These are phyloP conservation scores for Eutolmus rufibarbis DNA, from an alignment of 2,888 invertebrate genomes.

Conservation along the genomic window DNA sequence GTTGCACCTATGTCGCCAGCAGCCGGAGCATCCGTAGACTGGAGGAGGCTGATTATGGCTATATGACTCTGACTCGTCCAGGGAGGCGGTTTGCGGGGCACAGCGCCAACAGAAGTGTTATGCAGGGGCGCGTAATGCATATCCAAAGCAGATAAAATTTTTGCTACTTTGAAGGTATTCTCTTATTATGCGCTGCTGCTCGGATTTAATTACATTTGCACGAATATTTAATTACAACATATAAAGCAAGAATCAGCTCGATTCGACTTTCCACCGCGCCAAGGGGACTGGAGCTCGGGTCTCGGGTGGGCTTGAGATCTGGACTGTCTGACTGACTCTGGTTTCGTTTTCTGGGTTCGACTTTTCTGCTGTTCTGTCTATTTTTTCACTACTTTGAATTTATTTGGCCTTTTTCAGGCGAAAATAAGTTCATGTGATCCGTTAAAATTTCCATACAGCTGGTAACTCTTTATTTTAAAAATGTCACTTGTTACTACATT, in stretches of 20 bases:
- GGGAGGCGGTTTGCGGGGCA: not conserved
- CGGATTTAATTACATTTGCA: constrained; percentile 44
- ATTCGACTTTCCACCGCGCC: constrained; percentile 25
- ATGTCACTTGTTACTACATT: not conserved
- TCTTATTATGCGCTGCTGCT: constrained; percentile 2
- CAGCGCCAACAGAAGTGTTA: not conserved
- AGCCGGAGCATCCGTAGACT: not conserved
- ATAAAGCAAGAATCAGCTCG: constrained; percentile 27
- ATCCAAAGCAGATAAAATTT: constrained; percentile 20
- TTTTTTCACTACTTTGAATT: not conserved
- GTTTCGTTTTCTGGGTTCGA: not conserved
- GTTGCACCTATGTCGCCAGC: not conserved
- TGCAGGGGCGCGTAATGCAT: constrained; percentile 37
- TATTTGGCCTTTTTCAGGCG: not conserved
- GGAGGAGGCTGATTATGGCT: not conserved
- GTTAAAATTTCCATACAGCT: not conserved
- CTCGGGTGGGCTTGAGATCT: not conserved
- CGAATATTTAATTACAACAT: constrained; percentile 44
- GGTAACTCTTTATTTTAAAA: not conserved
- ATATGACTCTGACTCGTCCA: not conserved
- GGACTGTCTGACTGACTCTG: not conserved
- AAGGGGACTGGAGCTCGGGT: not conserved
- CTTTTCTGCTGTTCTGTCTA: not conserved
- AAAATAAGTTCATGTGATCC: not conserved
- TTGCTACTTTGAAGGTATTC: constrained; percentile 37